Conservation (phyloP, 2,797 vertebrate species). For the Eidolon dupreanum region DNA sequence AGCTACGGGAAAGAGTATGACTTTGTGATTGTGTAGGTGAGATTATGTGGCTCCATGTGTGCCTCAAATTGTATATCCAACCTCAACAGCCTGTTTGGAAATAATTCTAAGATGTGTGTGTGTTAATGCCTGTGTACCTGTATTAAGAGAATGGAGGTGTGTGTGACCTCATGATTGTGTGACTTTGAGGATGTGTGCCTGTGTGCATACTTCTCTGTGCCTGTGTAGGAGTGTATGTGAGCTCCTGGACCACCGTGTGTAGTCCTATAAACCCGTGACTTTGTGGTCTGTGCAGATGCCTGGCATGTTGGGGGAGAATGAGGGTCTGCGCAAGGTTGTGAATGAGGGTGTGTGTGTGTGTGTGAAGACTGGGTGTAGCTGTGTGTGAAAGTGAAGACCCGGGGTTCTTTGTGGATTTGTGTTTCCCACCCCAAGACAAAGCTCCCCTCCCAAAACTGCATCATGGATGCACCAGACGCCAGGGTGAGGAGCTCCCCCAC, state of each 20-base stretch:
- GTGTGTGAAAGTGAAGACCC: neutral
- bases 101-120: neutral
- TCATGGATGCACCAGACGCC: neutral
- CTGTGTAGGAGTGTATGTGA: accelerated
- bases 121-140: neutral
- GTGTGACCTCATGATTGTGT: neutral
- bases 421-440: conserved; percentile 49
- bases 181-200: neutral
- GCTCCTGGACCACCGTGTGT: neutral
- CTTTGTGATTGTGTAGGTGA: neutral
- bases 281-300: neutral
- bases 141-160: neutral
- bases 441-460: neutral
- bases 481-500: neutral
- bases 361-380: neutral
- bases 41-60: neutral
- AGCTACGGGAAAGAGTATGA: neutral
- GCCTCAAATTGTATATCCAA: neutral
- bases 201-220: neutral
- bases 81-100: neutral
- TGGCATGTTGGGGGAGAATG: neutral
- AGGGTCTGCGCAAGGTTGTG: neutral
- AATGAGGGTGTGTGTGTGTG: neutral
- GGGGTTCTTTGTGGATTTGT: neutral
- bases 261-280: neutral